These are phyloP conservation scores for Torymus texanus DNA, from an alignment of 2,888 invertebrate genomes.

Conservation along the genomic window DNA sequence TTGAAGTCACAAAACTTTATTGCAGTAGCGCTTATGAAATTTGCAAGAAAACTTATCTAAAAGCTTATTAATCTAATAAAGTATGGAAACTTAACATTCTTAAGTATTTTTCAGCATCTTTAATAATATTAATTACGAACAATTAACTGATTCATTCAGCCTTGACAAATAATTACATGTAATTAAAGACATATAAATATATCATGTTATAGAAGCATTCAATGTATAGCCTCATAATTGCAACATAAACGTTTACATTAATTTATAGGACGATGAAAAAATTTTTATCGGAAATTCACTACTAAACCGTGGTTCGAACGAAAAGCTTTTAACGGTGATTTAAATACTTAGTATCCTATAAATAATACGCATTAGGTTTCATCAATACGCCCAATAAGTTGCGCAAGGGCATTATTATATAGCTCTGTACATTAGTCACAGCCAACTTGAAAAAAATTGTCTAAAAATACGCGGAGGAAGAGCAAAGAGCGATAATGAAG, in stretches of 20 bases:
- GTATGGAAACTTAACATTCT: no score
- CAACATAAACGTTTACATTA: constrained; percentile 3
- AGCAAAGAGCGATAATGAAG: constrained; percentile 5
- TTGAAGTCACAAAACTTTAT: no score
- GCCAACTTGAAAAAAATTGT: constrained; percentile 18
- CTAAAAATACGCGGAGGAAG: constrained; percentile 2
- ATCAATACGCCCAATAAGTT: background rate
- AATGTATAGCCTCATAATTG: constrained; percentile 2
- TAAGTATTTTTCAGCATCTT: no score
- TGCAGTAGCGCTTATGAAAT: no score
- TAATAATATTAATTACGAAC: no score
- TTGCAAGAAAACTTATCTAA: no score
- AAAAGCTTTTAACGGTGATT: constrained; percentile 18
- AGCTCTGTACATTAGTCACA: constrained; percentile 14
- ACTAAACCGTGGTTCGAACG: background rate
- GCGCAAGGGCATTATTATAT: constrained; percentile 19
- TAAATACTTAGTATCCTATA: background rate
- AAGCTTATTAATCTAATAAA: no score
- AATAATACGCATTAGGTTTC: constrained; percentile 13
- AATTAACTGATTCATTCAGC: background rate
- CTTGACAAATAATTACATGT: background rate
- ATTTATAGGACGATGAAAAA: background rate
- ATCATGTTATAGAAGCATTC: background rate
- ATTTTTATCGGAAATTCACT: background rate
- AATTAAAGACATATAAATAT: background rate